Conservation (phyloP, 1,140 invertebrate genomes). For the Drosophila insularis region DNA sequence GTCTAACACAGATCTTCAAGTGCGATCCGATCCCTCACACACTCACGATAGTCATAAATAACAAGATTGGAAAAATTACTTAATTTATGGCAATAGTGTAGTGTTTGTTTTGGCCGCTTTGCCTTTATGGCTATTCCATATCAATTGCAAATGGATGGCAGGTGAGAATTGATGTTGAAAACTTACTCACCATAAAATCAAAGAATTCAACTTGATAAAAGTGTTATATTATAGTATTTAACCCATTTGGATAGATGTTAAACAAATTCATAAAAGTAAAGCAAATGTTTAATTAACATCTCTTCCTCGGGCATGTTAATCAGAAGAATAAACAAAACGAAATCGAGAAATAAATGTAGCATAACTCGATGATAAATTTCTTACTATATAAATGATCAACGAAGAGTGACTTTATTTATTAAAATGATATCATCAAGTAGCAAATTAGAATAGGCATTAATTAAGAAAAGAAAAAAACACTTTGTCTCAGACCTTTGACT, state of each 20-base stretch:
- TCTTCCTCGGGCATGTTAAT: not conserved
- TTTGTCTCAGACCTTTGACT: slow-evolving; percentile 11
- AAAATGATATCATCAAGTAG: slow-evolving; percentile 6
- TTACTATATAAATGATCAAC: not conserved
- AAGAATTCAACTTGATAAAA: not conserved
- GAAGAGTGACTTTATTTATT: slow-evolving; percentile 8
- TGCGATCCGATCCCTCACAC: not conserved
- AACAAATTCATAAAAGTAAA: not conserved
- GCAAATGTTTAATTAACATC: slow-evolving; percentile 3
- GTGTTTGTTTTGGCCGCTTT: not conserved
- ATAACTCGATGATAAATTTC: not conserved
- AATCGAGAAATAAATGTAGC: not conserved
- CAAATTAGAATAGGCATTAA: not conserved
- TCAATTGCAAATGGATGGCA: slow-evolving; percentile 5
- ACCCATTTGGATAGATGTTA: not conserved
- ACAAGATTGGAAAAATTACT: slow-evolving; percentile 12
- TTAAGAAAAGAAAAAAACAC: slow-evolving; percentile 6
- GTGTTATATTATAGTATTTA: not conserved
- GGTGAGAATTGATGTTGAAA: slow-evolving; percentile 10
- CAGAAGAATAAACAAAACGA: not conserved
- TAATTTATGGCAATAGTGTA: not conserved
- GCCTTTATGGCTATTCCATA: not conserved
- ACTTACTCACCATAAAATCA: not conserved
- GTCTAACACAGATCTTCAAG: not conserved
- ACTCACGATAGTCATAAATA: slow-evolving; percentile 5